These are phyloP conservation scores for Drosophila mayaguana DNA, from an alignment of 2,888 invertebrate species.

Conservation along the genomic window DNA sequence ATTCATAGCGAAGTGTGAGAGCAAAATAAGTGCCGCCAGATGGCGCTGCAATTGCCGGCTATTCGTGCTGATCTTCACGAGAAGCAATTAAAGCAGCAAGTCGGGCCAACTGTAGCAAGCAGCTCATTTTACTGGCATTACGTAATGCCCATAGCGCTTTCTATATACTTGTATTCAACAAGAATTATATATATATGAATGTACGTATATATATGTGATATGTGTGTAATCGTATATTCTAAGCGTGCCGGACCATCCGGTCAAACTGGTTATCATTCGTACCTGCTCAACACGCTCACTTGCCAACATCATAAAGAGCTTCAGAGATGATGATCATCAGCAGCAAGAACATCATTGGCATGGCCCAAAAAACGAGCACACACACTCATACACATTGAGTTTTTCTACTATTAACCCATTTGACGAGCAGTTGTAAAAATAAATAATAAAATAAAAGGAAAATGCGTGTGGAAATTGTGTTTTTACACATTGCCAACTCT, in stretches of 20 bases:
- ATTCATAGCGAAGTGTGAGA: conserved; percentile 14
- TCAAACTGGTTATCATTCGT: conserved; percentile 67
- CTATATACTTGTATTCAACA: conserved; percentile 5
- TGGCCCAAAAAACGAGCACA: conserved; percentile 49
- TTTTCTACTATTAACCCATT: conserved; percentile 77
- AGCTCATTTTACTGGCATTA: conserved; percentile 28
- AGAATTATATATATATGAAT: neutral
- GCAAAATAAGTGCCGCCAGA: conserved; percentile 26
- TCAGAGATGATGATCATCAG: conserved; percentile 11
- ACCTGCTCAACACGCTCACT: conserved; percentile 47
- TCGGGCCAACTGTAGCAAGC: neutral
- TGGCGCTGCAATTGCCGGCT: conserved; percentile 33
- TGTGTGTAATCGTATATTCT: conserved; percentile 39
- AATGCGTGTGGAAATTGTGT: conserved; percentile 30
- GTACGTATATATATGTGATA: conserved; percentile 1
- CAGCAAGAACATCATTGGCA: conserved; percentile 31
- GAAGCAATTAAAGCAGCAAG: conserved; percentile 3
- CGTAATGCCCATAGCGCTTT: conserved; percentile 34
- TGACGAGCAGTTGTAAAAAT: conserved; percentile 68
- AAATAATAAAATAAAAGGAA: conserved; percentile 56
- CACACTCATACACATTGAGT: conserved; percentile 23
- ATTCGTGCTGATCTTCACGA: conserved; percentile 4
- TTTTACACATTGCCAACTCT: conserved; percentile 42
- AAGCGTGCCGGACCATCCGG: conserved; percentile 69
- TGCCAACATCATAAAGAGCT: conserved; percentile 33